Percentiles rank a stretch among this genome's conserved stretches.
These are phyloP conservation scores for Melolontha melolontha DNA, from an alignment of 2,888 invertebrate genomes.

Conservation along the genomic window DNA sequence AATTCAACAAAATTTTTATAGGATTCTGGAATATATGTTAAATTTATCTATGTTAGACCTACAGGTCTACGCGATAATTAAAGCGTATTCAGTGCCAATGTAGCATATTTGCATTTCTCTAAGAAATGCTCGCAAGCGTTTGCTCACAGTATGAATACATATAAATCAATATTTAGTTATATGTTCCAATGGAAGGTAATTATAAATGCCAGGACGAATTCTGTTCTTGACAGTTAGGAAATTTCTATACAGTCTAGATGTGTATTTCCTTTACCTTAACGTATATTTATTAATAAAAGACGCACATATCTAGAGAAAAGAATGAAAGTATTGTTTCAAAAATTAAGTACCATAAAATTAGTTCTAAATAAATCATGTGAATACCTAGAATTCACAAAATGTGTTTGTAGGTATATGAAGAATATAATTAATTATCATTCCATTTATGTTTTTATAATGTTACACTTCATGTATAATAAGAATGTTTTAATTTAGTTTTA, in stretches of 20 bases:
- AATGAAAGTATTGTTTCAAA: not conserved
- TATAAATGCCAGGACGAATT: constrained; percentile 53
- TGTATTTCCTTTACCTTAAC: constrained; percentile 38
- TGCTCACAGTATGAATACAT: constrained; percentile 21
- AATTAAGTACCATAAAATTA: too few relatives aligned
- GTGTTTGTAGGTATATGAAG: too few relatives aligned
- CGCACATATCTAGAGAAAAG: not conserved
- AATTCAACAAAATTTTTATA: too few relatives aligned
- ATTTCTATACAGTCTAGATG: constrained; percentile 41
- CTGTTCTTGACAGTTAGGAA: constrained; percentile 53
- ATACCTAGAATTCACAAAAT: too few relatives aligned
- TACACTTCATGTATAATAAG: too few relatives aligned
- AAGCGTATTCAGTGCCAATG: not conserved
- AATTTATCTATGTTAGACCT: too few relatives aligned
- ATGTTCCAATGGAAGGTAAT: constrained; percentile 53
- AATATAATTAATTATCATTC: too few relatives aligned
- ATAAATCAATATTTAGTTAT: constrained; percentile 49
- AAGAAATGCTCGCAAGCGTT: constrained; percentile 30
- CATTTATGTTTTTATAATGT: too few relatives aligned
- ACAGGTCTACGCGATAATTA: not conserved
- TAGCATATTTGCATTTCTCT: constrained; percentile 35
- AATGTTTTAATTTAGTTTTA: too few relatives aligned
- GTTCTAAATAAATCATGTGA: too few relatives aligned
- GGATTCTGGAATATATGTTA: too few relatives aligned
- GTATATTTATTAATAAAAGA: constrained; percentile 28